phyloP scores from a whole-genome alignment of 2,888 invertebrate genomes.

The Oegoconia quadripuncta region DNA sequence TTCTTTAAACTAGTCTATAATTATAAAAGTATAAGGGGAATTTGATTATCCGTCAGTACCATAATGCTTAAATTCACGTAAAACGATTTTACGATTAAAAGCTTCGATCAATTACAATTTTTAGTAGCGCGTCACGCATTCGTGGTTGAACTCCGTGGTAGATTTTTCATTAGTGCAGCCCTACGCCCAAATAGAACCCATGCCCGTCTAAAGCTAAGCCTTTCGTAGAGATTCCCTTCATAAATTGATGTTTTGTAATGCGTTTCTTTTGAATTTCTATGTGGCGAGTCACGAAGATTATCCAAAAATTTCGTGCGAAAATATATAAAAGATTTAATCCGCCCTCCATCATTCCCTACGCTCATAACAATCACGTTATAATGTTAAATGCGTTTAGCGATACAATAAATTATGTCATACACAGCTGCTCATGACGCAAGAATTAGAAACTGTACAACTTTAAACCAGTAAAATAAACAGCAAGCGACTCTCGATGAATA shows the following conservation, averaged over 20 bases:
- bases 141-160: no score
- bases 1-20: no score
- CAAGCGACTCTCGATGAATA: neutral
- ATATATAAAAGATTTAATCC: neutral
- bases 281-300: constrained; percentile 14
- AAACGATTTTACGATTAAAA: no score
- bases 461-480: constrained; percentile 15
- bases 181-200: neutral
- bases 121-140: no score
- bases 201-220: constrained; percentile 3
- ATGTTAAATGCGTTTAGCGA: constrained; percentile 12
- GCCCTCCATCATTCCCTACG: neutral
- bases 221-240: constrained; percentile 14
- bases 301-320: constrained; percentile 9
- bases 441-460: constrained; percentile 15
- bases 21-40: no score
- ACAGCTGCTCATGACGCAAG: constrained; percentile 29
- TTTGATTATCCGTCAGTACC: no score
- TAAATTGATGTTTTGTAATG: constrained; percentile 27
- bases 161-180: neutral
- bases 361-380: neutral
- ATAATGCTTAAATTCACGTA: no score
- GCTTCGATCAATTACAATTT: no score
- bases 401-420: constrained; percentile 29
- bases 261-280: constrained; percentile 22